A percentile compares a stretch with the other conserved stretches of the same genome.
Conservation (phyloP, 2,888 invertebrate genomes). For the Halictus quadricinctus region DNA sequence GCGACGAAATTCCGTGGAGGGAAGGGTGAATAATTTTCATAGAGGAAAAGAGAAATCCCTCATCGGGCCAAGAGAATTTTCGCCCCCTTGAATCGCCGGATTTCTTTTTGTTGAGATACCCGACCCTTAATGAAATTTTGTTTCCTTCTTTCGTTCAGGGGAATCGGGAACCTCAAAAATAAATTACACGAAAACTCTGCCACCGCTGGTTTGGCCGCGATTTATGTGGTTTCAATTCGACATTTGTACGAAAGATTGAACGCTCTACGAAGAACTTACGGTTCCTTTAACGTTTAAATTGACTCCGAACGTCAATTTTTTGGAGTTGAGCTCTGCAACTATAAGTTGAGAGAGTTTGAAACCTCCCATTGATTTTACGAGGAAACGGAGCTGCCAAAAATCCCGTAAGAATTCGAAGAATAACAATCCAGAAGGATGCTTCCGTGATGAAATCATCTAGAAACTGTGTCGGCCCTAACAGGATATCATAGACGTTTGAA, state of each 20-base stretch:
- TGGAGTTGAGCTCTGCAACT: neutral
- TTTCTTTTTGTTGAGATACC: neutral
- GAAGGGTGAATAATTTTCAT: conserved; percentile 46
- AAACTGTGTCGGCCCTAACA: neutral
- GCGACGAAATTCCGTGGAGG: neutral
- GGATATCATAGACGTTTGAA: neutral
- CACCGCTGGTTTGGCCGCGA: neutral
- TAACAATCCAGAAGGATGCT: neutral
- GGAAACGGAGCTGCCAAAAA: neutral
- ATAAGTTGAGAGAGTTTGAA: neutral
- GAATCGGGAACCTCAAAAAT: neutral
- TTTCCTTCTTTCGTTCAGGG: neutral
- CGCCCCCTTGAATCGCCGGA: neutral
- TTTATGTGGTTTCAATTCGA: neutral
- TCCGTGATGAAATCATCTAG: neutral
- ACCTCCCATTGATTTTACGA: neutral
- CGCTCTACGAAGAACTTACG: neutral
- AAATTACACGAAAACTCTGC: neutral
- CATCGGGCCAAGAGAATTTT: conserved; percentile 2
- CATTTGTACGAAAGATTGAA: neutral
- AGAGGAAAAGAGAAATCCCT: conserved; percentile 26
- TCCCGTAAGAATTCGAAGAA: neutral
- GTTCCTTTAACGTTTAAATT: neutral
- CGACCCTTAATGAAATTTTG: conserved; percentile 22
- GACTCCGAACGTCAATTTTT: neutral